Conservation (phyloP, 2,888 invertebrate species). For the Hedya salicella region DNA sequence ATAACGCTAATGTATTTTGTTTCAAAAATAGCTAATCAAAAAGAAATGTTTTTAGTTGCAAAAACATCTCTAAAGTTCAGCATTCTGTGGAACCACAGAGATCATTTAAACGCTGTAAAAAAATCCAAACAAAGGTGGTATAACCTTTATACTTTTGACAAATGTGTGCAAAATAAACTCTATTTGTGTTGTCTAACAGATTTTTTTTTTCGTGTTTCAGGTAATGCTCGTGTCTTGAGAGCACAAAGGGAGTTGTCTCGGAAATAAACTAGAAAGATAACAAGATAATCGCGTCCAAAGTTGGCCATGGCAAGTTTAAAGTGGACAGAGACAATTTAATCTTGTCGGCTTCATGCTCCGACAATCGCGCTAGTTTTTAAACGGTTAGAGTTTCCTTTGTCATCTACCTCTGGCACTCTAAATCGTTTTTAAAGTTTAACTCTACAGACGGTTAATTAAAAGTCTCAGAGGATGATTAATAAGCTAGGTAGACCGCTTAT, state of each 20-base stretch:
- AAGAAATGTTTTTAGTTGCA: not conserved
- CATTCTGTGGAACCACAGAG: not conserved
- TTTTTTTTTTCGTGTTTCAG: constrained; percentile 8
- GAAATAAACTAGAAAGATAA: constrained; percentile 67
- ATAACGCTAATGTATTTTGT: not conserved
- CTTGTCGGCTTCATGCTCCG: constrained; percentile 68
- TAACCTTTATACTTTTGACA: constrained; percentile 1
- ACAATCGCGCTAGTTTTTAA: constrained; percentile 67
- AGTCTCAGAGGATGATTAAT: constrained; percentile 49
- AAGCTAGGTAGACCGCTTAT: constrained; percentile 24
- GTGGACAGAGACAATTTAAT: constrained; percentile 74
- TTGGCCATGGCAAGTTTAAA: constrained; percentile 71
- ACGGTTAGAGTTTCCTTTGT: constrained; percentile 69
- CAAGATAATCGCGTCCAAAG: constrained; percentile 73
- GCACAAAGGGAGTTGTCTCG: constrained; percentile 24
- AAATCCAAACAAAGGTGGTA: constrained; percentile 1
- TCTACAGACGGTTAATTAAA: constrained; percentile 59
- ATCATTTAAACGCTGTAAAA: constrained; percentile 10
- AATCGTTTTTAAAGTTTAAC: constrained; percentile 63
- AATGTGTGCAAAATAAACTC: not conserved
- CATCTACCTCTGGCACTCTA: constrained; percentile 60
- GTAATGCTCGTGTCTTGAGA: constrained; percentile 6
- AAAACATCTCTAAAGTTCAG: not conserved
- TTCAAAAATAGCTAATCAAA: not conserved
- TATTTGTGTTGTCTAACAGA: not conserved